Percentiles rank a stretch among this genome's conserved stretches.
phyloP scores from a whole-genome alignment of 2,797 vertebrate genomes.

The Lepus oiostolus region DNA sequence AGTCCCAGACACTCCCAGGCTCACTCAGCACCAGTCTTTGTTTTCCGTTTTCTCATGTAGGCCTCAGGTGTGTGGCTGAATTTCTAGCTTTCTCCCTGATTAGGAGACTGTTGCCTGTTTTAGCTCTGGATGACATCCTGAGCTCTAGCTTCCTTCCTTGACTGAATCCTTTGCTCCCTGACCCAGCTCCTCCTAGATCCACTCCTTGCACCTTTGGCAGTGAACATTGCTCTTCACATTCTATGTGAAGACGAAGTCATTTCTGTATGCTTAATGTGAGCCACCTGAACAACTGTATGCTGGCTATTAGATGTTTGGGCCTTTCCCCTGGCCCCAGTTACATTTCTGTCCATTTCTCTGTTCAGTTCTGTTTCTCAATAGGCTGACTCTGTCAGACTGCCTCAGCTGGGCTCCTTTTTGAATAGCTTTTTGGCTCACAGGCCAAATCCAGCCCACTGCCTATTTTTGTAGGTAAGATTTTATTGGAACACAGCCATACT shows the following conservation, averaged over 20 bases:
- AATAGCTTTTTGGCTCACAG: neutral
- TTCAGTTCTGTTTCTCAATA: neutral
- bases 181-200: neutral
- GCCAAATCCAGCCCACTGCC: neutral
- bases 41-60: neutral
- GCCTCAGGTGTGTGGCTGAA: neutral
- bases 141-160: neutral
- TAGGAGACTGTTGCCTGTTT: neutral
- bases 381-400: neutral
- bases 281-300: neutral
- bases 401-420: neutral
- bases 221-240: neutral
- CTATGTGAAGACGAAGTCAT: neutral
- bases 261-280: neutral
- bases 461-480: conserved; percentile 37
- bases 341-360: neutral
- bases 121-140: neutral
- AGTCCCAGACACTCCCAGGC: neutral
- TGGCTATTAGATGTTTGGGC: neutral
- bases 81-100: conserved; percentile 8
- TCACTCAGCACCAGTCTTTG: neutral
- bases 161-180: neutral
- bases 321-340: neutral
- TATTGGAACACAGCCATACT: neutral
- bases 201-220: neutral